Percentiles rank a stretch among this genome's conserved stretches.
Evolutionary conservation across 2,113 vertebrate species (phyloP).

Genomic region (Gymnocephalus cernua): DNA sequence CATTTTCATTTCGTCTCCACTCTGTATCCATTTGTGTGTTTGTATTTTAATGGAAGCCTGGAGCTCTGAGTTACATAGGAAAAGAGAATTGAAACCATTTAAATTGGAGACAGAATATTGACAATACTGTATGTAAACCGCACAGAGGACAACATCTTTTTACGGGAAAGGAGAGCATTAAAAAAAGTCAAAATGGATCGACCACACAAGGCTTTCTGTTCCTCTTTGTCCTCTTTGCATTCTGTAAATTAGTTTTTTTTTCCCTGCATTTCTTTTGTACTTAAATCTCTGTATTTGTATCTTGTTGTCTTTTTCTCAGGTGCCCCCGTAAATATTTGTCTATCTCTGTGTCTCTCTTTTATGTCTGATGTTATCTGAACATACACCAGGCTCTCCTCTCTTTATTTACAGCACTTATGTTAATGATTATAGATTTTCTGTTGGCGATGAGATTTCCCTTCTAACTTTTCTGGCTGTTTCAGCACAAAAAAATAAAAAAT

Average conservation of each 20-base stretch:
- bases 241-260: constrained; percentile 51
- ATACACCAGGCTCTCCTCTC: constrained; percentile 13
- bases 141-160: constrained; percentile 69
- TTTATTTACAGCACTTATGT: constrained; percentile 74
- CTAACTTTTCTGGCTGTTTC: constrained; percentile 59
- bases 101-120: constrained; percentile 78
- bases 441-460: constrained; percentile 38
- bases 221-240: constrained; percentile 11
- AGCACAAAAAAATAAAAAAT: constrained; percentile 37
- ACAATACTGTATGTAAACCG: constrained; percentile 64
- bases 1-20: not conserved
- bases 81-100: constrained; percentile 76
- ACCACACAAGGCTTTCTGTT: constrained; percentile 47
- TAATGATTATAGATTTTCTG: constrained; percentile 78
- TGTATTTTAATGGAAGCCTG: constrained; percentile 38
- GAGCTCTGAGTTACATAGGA: constrained; percentile 62
- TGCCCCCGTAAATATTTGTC: constrained; percentile 25
- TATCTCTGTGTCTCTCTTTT: constrained; percentile 14
- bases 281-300: constrained; percentile 48
- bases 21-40: constrained; percentile 46
- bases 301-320: constrained; percentile 17
- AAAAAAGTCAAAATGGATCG: constrained; percentile 60
- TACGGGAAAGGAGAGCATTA: constrained; percentile 61
- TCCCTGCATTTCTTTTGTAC: not conserved
- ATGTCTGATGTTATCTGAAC: constrained; percentile 50